Evolutionary conservation across 1,140 invertebrate species (phyloP), one percentile per base, ranked within the genome.

Genomic region (Brachionus rotundiformis): DNA sequence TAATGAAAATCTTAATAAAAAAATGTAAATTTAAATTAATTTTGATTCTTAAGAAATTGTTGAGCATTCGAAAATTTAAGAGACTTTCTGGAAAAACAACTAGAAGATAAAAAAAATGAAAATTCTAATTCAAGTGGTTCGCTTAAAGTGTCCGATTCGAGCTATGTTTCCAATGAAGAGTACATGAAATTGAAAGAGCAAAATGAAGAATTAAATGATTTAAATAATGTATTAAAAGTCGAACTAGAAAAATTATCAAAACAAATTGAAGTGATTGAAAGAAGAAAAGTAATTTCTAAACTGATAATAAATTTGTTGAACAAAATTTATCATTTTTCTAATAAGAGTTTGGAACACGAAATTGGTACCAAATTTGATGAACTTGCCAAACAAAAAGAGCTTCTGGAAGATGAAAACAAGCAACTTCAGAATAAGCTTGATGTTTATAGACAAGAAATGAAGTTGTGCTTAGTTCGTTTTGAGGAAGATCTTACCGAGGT

Each of bases 241-340:
- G 76, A 79, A 39, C 49, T 79, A 3, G 76, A 79, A 36, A 79
- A 79, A 79, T 41, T 79, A 10, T 59, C 47, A 3, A 79, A 79
- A 59, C 76, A 79, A 41, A 63, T 79, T 4, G 76, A 79, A 33
- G 31, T 79, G 25, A 79, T 79, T 10, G 76, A 79, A 79, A 79
- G 36, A 63, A 79, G 59, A 79, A 79, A 79, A 27, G 76, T 79
- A 54, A 63, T 31, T 41, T 75, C 23, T 49, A 8, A 44, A 27
- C 3, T 13, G 10, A n/a, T 29, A 36, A 75, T n/a, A 75, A 44
- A 5, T 75, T 6, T 11, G 5, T n/a, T n/a, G n/a, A n/a, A n/a
- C n/a, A n/a, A n/a, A n/a, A n/a, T n/a, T n/a, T n/a, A n/a, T n/a
- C n/a, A n/a, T n/a, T n/a, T n/a, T 33, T 25, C 31, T 23, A 41